Percentiles rank a stretch among this genome's conserved stretches.
Evolutionary conservation across 1,140 invertebrate genomes (phyloP).

Genomic region (Frieseomelitta varia): DNA sequence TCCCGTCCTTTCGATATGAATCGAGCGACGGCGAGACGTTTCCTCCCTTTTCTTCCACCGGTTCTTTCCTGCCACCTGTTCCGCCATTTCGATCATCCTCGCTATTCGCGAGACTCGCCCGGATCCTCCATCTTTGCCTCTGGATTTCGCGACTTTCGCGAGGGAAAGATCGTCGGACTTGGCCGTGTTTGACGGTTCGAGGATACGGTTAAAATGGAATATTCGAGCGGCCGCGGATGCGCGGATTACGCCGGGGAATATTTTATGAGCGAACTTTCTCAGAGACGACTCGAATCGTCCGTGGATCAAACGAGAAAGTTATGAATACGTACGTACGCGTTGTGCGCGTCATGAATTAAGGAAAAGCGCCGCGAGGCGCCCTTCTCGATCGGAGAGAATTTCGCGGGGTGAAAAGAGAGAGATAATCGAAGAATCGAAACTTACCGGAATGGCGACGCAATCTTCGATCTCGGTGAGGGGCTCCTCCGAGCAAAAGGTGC

Average conservation of each 20-base stretch:
- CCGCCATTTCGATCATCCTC: not conserved
- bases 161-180: not conserved
- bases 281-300: not conserved
- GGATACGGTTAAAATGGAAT: not conserved
- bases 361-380: too few relatives aligned
- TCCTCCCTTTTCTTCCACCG: conserved; percentile 3
- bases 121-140: too few relatives aligned
- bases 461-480: conserved; percentile 79
- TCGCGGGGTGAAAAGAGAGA: not conserved
- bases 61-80: conserved; percentile 13
- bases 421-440: conserved; percentile 32
- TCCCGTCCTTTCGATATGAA: conserved; percentile 44
- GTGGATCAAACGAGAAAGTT: conserved; percentile 9
- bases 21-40: conserved; percentile 11
- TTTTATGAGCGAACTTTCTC: not conserved
- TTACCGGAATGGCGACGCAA: conserved; percentile 79
- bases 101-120: not conserved
- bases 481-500: conserved; percentile 79
- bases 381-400: not conserved
- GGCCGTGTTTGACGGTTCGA: not conserved
- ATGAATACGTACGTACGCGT: not conserved
- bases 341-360: too few relatives aligned
- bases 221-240: not conserved
- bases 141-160: too few relatives aligned
- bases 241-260: not conserved